Conservation (phyloP, 2,113 vertebrate genomes). For the Micromys minutus region DNA sequence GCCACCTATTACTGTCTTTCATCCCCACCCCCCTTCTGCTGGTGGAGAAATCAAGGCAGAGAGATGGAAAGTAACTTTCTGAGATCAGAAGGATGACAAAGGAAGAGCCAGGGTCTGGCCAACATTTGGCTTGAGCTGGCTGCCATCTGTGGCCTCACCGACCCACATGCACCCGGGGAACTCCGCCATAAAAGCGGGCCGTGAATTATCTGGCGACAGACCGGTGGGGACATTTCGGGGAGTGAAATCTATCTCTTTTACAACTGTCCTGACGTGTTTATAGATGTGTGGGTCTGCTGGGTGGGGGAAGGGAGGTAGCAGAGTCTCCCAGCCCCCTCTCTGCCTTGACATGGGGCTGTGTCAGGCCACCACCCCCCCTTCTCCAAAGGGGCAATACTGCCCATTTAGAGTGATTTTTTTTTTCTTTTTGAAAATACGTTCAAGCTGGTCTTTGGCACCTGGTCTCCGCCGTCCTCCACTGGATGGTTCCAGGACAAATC, state of each 20-base stretch:
- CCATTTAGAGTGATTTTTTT: background rate
- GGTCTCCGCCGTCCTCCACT: background rate
- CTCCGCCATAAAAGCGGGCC: background rate
- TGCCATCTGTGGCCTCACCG: background rate
- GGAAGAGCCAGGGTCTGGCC: background rate
- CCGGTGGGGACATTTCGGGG: background rate
- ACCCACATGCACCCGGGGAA: background rate
- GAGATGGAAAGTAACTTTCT: background rate
- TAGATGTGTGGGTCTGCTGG: background rate
- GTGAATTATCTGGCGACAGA: constrained; percentile 62
- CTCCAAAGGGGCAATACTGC: background rate
- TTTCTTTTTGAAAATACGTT: background rate
- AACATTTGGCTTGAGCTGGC: background rate
- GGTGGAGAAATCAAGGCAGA: constrained; percentile 3
- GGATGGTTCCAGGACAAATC: background rate
- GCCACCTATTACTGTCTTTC: fast-evolving
- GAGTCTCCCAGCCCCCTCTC: background rate
- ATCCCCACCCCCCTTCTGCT: fast-evolving
- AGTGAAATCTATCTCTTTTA: constrained; percentile 73
- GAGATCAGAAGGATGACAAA: background rate
- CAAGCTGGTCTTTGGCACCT: background rate
- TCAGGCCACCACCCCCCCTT: background rate
- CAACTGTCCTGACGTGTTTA: constrained; percentile 67
- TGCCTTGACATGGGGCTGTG: background rate
- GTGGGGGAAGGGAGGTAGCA: background rate